phyloP scores from a whole-genome alignment of 2,888 invertebrate genomes.

The Zygothrica quintamaculata region DNA sequence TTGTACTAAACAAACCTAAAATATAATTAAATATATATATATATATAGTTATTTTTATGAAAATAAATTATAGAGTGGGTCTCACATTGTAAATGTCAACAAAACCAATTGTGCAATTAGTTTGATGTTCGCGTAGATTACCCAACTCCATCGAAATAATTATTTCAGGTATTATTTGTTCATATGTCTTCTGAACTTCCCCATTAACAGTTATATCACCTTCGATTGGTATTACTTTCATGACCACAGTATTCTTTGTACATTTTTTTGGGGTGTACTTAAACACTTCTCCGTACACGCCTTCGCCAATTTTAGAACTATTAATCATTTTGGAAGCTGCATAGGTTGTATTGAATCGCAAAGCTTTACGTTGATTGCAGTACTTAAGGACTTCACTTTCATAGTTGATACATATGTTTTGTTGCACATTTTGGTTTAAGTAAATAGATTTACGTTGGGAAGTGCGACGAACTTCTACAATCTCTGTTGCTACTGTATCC shows the following conservation, averaged over 20 bases:
- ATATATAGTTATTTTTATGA: too few species aligned
- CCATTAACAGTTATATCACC: slow-evolving; percentile 93
- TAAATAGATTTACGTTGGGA: slow-evolving; percentile 61
- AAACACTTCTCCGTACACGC: slow-evolving; percentile 97
- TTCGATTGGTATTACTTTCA: slow-evolving; percentile 96
- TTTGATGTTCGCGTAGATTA: slow-evolving; percentile 86
- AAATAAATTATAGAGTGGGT: too few species aligned
- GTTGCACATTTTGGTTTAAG: slow-evolving; percentile 26
- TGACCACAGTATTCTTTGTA: slow-evolving; percentile 86
- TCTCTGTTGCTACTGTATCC: slow-evolving; percentile 31
- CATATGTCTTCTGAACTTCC: slow-evolving; percentile 93
- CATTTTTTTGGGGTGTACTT: slow-evolving; percentile 84
- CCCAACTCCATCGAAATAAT: slow-evolving; percentile 94
- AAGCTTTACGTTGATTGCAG: slow-evolving; percentile 88
- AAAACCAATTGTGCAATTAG: slow-evolving; percentile 89
- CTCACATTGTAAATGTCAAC: slow-evolving; percentile 84
- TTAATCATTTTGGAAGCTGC: slow-evolving; percentile 87
- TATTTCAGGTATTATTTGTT: slow-evolving; percentile 95
- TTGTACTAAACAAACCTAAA: slow-evolving; percentile 87
- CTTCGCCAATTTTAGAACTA: slow-evolving; percentile 96
- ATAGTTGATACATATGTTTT: slow-evolving; percentile 3
- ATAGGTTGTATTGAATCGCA: slow-evolving; percentile 88
- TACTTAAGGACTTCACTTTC: slow-evolving; percentile 86
- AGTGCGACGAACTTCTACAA: slow-evolving; percentile 5
- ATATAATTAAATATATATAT: slow-evolving; percentile 17